Evolutionary conservation across 2,113 vertebrate genomes (phyloP), one percentile per base, ranked within the genome.

Genomic region (Planiliza haematocheilus): DNA sequence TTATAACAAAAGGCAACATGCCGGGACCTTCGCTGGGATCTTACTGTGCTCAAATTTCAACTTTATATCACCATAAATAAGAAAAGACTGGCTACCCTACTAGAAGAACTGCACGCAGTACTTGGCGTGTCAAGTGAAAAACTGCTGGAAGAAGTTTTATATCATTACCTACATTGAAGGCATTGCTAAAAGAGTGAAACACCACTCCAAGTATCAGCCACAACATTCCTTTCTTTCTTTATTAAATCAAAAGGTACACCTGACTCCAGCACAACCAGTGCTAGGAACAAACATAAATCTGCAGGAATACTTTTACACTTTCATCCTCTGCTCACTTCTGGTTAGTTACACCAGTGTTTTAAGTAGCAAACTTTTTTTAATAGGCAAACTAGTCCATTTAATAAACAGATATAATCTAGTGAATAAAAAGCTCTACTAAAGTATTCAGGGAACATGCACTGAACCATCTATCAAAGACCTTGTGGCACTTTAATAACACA

Each of bases 401-500:
- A 74, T 74, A 42, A 66, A 61, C 0, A 58, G 56, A 81, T 67
- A 63, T 0, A 9, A 76, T 73, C 30, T 70, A 50, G 73, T 58
- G 17, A 56, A 51, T 8, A 55, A 34, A 42, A 60, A 1, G 49
- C 24, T 30, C 20, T 37, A 49, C 51, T 63, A 4, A 48, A 20
- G 41, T 52, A 14, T 42, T 43, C 7, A 20, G n/a, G 8, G 39
- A n/a, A 13, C 38, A 52, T 64, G 45, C 50, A 24, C 16, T 7
- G n/a, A 51, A 36, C 57, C 46, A 72, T 78, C 70, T n/a, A 69
- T 69, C 74, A 75, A 61, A 24, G 17, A 7, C 20, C 7, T 66
- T 3, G 1, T 53, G 45, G 63, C 58, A 75, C 39, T 78, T 75
- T 58, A 83, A 69, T 63, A 65, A 76, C 50, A n/a, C 41, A 55